phyloP scores from a whole-genome alignment of 1,140 invertebrate species.

The Ips nitidus region DNA sequence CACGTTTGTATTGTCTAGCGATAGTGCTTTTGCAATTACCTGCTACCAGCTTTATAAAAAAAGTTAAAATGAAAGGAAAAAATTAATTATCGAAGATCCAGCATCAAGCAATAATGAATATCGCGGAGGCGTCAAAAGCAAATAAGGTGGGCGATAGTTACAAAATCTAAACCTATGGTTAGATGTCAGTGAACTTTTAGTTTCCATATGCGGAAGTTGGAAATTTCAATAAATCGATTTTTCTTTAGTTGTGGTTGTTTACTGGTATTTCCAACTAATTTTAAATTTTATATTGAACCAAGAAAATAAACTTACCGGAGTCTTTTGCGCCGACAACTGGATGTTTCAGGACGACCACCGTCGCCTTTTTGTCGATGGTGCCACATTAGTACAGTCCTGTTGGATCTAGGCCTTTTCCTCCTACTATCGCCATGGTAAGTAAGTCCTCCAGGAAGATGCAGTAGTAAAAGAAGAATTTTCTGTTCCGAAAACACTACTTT shows the following conservation, averaged over 20 bases:
- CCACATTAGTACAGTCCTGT: constrained; percentile 51
- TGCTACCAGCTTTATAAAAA: not conserved
- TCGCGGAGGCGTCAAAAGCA: constrained; percentile 21
- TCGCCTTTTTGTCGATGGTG: constrained; percentile 47
- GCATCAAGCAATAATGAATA: constrained; percentile 9
- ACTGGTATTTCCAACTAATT: not conserved
- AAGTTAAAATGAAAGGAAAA: constrained; percentile 2
- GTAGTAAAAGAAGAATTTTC: too few species aligned
- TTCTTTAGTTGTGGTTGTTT: not conserved
- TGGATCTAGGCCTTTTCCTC: constrained; percentile 49
- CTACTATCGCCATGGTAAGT: constrained; percentile 39
- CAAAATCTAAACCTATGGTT: constrained; percentile 42
- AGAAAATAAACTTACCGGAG: constrained; percentile 40
- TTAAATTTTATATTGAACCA: not conserved
- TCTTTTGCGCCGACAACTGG: constrained; percentile 50
- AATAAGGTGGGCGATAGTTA: constrained; percentile 40
- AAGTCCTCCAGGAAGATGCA: too few species aligned
- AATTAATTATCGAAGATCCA: constrained; percentile 20
- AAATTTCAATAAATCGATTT: constrained; percentile 14
- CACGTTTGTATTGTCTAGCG: not conserved
- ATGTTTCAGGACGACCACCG: constrained; percentile 51
- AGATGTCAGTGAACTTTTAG: constrained; percentile 35
- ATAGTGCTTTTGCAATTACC: constrained; percentile 1
- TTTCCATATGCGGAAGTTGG: constrained; percentile 31
- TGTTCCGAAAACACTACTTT: constrained; percentile 3